Base-by-base conservation (phyloP, 2,113 vertebrate species). In the Oplegnathus fasciatus region DNA sequence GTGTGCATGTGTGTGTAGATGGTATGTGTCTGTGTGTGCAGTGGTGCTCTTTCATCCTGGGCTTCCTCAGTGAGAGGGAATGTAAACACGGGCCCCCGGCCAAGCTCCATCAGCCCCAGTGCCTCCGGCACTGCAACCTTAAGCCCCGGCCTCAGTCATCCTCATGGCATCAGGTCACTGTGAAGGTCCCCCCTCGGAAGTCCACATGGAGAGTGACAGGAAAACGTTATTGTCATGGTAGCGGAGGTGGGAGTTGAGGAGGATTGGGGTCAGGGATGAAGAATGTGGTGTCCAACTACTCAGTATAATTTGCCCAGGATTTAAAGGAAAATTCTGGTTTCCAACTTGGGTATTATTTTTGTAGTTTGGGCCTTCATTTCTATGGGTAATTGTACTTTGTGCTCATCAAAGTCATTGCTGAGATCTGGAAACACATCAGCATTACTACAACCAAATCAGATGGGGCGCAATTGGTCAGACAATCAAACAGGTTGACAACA, bases 61-160 rank as follows among this genome's bases (percentile, higher is more conserved):
- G 94, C 95, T 98, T 98, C 97, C 96, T 95, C 96, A 97, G 96
- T 96, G 96, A 96, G 95, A 89, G 95, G 95, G 96, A 97, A 95
- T 97, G 97, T 99, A 98, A 99, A 98, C 97, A 98, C 92, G 94
- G 97, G 97, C 96, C 92, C 20, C 0, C 0, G 30, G 96, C 97
- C 97, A 97, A 90, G 85, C 85, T 69, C 83, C 84, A 88, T 89
- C 93, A 84, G 88, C 65, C 82, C 77, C 91, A 57, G 58, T 57
- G 71, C 87, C 84, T 87, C 86, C 2, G 71, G 74, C 22, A 22
- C 54, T 82, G 87, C 80, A 66, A 71, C 78, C 83, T 66, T 48
- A 24, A 86, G 61, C 68, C 69, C 67, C 9, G 15, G 68, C 74
- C 65, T 86, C 61, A 48, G 71, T 71, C 83, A 54, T 89, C 78